These are phyloP conservation scores for Apodemus sylvaticus DNA, from an alignment of 2,113 vertebrate species.

Conservation along the genomic window DNA sequence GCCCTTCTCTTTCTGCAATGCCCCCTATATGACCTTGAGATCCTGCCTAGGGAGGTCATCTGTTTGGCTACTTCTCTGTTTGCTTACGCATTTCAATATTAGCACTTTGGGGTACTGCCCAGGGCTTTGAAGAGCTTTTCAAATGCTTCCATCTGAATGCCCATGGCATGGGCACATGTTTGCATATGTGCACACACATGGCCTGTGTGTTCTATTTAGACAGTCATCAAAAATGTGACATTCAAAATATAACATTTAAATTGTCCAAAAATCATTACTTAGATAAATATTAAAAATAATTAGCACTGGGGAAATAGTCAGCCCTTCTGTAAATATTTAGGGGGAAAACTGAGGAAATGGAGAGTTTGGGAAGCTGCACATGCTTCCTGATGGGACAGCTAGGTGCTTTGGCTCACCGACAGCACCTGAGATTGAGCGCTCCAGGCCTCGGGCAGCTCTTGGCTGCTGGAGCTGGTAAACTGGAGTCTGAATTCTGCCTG, in stretches of 20 bases:
- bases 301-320: neutral
- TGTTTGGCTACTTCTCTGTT: neutral
- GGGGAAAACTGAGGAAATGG: neutral
- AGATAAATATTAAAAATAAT: neutral
- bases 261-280: constrained; percentile 4
- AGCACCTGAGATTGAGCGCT: neutral
- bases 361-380: neutral
- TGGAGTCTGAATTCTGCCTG: neutral
- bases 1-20: neutral
- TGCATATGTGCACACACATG: neutral
- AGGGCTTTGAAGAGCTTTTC: neutral
- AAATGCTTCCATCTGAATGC: neutral
- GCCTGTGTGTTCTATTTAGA: neutral
- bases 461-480: neutral
- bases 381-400: neutral
- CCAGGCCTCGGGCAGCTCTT: fast-evolving
- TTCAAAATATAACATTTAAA: neutral
- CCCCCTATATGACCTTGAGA: neutral
- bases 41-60: neutral
- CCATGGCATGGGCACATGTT: neutral
- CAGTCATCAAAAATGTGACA: neutral
- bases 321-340: neutral
- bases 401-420: neutral
- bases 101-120: neutral
- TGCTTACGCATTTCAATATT: neutral